These are phyloP conservation scores for Scalopus aquaticus DNA, from an alignment of 2,113 vertebrate species.

Conservation along the genomic window DNA sequence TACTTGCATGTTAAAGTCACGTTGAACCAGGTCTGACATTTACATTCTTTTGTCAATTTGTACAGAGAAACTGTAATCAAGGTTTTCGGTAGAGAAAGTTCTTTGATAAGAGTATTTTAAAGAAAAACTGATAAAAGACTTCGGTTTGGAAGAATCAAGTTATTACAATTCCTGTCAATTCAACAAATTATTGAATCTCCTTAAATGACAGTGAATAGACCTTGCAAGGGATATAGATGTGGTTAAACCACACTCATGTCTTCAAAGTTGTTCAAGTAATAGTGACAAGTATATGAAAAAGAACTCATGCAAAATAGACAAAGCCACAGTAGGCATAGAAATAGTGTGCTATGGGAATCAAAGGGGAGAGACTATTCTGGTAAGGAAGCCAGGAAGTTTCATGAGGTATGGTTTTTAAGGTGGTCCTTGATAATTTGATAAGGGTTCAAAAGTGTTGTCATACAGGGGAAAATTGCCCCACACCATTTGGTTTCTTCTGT, in stretches of 20 bases:
- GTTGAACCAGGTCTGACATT: not conserved
- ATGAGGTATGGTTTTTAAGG: not conserved
- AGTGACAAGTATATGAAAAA: not conserved
- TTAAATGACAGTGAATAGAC: not conserved
- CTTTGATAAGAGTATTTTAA: constrained; percentile 1
- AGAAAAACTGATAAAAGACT: not conserved
- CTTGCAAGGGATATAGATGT: not conserved
- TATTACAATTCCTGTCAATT: not conserved
- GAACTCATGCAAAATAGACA: not conserved
- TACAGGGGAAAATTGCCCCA: no score
- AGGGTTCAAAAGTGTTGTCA: not conserved
- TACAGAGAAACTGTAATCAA: constrained; percentile 2
- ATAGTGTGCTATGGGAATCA: not conserved
- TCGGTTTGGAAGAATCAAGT: not conserved
- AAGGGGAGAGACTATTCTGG: not conserved
- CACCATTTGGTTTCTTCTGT: no score
- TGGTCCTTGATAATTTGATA: not conserved
- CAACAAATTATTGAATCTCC: not conserved
- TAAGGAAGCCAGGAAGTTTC: not conserved
- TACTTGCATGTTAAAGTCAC: not conserved
- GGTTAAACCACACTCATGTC: not conserved
- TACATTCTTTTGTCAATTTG: not conserved
- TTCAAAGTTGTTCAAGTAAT: not conserved
- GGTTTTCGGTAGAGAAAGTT: not conserved
- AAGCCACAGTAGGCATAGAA: not conserved